A percentile compares a stretch with the other conserved stretches of the same genome.
Evolutionary conservation across 2,888 invertebrate species (phyloP).

Genomic region (Pycnomerus fuliginosus): DNA sequence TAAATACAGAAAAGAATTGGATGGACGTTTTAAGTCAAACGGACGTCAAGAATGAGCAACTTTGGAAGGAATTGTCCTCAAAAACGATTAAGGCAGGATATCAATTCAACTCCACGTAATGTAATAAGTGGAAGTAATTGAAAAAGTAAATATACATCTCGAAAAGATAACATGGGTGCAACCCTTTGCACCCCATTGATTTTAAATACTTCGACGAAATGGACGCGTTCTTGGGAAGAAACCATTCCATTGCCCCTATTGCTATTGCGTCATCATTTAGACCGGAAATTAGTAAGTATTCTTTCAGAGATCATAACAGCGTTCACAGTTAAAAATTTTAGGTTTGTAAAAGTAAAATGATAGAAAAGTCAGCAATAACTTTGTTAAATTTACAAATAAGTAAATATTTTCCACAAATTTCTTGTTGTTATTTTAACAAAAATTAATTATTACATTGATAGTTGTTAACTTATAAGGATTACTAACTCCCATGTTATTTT

Average conservation of each 20-base stretch:
- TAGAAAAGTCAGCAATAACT: no score
- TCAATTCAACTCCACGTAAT: background rate
- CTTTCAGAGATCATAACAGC: no score
- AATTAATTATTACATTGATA: no score
- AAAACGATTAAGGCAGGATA: background rate
- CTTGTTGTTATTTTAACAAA: no score
- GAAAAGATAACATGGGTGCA: background rate
- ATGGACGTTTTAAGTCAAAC: background rate
- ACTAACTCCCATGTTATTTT: no score
- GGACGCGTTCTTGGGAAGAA: background rate
- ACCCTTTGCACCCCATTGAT: background rate
- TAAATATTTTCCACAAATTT: no score
- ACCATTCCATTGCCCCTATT: background rate
- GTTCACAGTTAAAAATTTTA: no score
- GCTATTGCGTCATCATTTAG: background rate
- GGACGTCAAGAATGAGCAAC: background rate
- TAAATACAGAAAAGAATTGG: background rate
- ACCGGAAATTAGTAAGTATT: background rate
- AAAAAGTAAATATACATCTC: background rate
- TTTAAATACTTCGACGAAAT: background rate
- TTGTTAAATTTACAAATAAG: no score
- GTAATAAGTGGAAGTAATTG: background rate
- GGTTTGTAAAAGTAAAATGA: no score
- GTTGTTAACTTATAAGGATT: no score
- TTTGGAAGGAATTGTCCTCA: background rate